Percentiles rank a stretch among this genome's conserved stretches.
Conservation (phyloP, 1,140 invertebrate species). For the Microvelia longipes region DNA sequence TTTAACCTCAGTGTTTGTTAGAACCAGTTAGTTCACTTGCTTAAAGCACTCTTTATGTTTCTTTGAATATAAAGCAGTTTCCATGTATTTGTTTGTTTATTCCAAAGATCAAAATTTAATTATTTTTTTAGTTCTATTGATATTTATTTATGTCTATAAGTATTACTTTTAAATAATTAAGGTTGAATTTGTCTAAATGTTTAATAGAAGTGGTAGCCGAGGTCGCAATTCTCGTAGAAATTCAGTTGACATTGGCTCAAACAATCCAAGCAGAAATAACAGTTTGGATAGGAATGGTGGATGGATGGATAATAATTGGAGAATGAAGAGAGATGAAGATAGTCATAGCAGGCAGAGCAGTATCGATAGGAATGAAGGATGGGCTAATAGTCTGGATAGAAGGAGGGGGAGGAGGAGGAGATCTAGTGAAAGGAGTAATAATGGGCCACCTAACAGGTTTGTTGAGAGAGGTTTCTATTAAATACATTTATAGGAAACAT, state of each 20-base stretch:
- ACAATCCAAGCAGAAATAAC: constrained; percentile 10
- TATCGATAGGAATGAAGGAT: constrained; percentile 2
- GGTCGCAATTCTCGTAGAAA: constrained; percentile 1
- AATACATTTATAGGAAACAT: background rate
- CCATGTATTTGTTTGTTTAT: too few species aligned
- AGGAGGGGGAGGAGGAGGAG: constrained; percentile 2
- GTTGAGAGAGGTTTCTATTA: background rate
- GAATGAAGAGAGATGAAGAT: constrained; percentile 4
- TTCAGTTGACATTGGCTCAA: constrained; percentile 10
- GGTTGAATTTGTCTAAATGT: too few species aligned
- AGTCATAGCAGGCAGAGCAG: constrained; percentile 7
- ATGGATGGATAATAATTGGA: background rate
- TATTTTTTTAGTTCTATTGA: too few species aligned
- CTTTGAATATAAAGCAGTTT: too few species aligned
- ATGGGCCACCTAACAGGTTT: background rate
- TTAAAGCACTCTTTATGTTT: too few species aligned
- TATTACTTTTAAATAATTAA: too few species aligned
- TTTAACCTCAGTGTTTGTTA: too few species aligned
- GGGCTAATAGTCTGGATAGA: background rate
- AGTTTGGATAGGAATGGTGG: constrained; percentile 9
- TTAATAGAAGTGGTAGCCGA: constrained; percentile 7
- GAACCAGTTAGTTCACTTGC: too few species aligned
- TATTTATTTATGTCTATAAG: too few species aligned
- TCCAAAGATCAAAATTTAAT: too few species aligned
- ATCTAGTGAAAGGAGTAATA: constrained; percentile 1